Evolutionary conservation across 2,113 vertebrate species (phyloP), one percentile per base, ranked within the genome.

Genomic region (Tachysurus vachellii): DNA sequence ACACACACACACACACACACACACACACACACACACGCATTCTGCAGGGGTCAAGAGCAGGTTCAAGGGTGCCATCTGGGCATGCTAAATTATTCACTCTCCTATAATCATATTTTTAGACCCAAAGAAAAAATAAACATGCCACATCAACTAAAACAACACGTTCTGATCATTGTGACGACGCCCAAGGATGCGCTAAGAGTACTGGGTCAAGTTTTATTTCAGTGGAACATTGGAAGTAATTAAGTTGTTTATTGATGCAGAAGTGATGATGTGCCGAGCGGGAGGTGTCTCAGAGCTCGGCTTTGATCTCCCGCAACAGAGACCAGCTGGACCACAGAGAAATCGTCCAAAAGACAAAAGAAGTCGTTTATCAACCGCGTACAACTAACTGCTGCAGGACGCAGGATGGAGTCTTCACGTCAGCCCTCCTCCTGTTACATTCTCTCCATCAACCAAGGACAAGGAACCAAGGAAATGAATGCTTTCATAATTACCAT

Each of bases 181-280:
- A 50, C 7, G 19, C 36, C n/a, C n/a, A n/a, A 7, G 17, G 56
- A n/a, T 66, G n/a, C 19, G 4, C 21, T 59, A 17, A 76, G 12
- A 57, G 59, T 66, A 59, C 8, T 12, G 44, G 28, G 53, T 64
- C 12, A 10, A 23, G 13, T 76, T 71, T 23, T 2, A 21, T 80
- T 89, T 90, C 70, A 85, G 61, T 90, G 66, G 57, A 85, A 85
- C 77, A 86, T 50, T 92, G 83, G 86, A 89, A 66, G 86, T 76
- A 87, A 93, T 94, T 93, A 93, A 88, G 85, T 87, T 87, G 90
- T 75, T 91, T 88, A 86, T 64, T 85, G 89, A 93, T 84, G 92
- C 91, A 89, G 89, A 93, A 91, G 82, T 88, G 88, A 26, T 81
- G 80, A 77, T 91, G 87, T 86, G 90, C 84, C 85, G 88, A 50